Evolutionary conservation across 1,140 invertebrate genomes (phyloP).

Genomic region (Tigriopus japonicus): DNA sequence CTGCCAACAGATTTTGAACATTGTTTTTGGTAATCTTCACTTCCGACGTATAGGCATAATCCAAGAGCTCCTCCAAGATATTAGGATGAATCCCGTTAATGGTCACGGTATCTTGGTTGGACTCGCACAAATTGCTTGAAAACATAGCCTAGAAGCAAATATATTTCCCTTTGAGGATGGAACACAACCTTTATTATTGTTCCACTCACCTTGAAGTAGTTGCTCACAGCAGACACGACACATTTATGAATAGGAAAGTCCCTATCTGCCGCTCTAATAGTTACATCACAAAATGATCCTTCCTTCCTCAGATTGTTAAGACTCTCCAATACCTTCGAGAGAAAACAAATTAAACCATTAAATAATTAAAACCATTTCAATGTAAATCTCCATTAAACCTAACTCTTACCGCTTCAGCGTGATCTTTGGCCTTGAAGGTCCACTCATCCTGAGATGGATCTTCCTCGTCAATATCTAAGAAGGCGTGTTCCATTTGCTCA

Average conservation of each 20-base stretch:
- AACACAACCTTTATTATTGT: too few species aligned
- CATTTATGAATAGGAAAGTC: background rate
- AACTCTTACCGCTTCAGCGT: too few species aligned
- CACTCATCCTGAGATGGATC: too few species aligned
- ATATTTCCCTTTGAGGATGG: too few species aligned
- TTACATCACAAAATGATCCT: background rate
- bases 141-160: constrained; percentile 17
- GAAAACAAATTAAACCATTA: too few species aligned
- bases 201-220: background rate
- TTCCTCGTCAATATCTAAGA: too few species aligned
- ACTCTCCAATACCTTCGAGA: background rate
- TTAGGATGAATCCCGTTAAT: constrained; percentile 26
- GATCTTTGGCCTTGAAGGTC: too few species aligned
- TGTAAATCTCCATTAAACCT: too few species aligned
- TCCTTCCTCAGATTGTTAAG: background rate
- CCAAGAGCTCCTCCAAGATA: constrained; percentile 30
- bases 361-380: too few species aligned
- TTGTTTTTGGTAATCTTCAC: constrained; percentile 33
- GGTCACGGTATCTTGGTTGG: constrained; percentile 24
- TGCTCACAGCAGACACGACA: background rate
- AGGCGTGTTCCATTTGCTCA: too few species aligned
- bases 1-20: constrained; percentile 35
- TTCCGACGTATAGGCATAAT: constrained; percentile 36
- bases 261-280: background rate
- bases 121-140: constrained; percentile 16